Evolutionary conservation across 1,140 invertebrate genomes (phyloP), one percentile per base, ranked within the genome.

Genomic region (Hestina assimilis): DNA sequence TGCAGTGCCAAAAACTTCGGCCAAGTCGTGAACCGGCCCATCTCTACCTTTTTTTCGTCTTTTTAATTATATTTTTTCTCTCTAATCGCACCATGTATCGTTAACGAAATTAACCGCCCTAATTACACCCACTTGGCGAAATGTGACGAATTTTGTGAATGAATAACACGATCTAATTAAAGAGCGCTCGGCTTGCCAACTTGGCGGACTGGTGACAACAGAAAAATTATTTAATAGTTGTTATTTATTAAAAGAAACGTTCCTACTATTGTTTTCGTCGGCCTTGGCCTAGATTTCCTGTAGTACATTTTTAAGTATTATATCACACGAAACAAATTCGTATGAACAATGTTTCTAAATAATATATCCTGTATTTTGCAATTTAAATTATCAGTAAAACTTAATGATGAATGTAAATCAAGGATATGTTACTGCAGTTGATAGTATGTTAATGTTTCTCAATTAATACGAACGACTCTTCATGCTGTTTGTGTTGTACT

Each of bases 161-260:
- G 52, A 54, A 54, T 54, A 54, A 54, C 31, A 29, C 29, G 28
- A 35, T 43, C 40, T 54, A 54, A 54, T 54, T 54, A 54, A 31
- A 54, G 41, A 45, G 19, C 1, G 7, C 4, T 12, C 5, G 9
- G 40, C 12, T 31, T 54, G 52, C 52, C 52, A 54, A 54, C 28
- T 54, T 33, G 52, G 52, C 52, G 40, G 52, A 33, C 42, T 29
- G 20, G 41, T 54, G 52, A 54, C 52, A 48, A 14, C 31, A 24
- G 52, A 38, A 45, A 54, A 54, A 54, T 45, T 54, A 45, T 54
- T 45, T 54, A 54, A 54, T 45, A 45, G 21, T 9, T 14, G 52
- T 17, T 54, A 54, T 54, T 54, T 45, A 31, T 54, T 54, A 45
- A 45, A 54, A 54, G 31, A 46, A 15, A 45, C 51, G 11, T 29